Evolutionary conservation across 2,797 vertebrate genomes (phyloP).

Genomic region (Crypturellus tataupa): DNA sequence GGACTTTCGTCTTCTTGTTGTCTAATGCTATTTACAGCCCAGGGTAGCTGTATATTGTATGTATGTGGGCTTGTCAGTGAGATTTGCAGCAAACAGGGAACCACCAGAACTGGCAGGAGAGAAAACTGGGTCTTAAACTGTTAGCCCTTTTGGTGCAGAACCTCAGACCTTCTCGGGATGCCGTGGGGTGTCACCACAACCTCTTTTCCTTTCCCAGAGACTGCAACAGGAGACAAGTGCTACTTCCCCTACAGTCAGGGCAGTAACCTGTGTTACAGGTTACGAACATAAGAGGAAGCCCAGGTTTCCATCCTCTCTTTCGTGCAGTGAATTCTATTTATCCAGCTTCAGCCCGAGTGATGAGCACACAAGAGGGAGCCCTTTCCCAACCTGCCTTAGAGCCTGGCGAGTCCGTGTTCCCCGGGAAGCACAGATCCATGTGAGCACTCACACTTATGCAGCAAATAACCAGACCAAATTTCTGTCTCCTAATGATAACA

Average conservation of each 20-base stretch:
- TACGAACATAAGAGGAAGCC: accelerated
- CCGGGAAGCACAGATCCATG: neutral
- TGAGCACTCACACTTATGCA: constrained; percentile 9
- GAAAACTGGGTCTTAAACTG: neutral
- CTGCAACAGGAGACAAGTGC: accelerated
- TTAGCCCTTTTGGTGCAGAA: accelerated
- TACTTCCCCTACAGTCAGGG: neutral
- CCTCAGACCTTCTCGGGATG: neutral
- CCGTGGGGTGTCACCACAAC: neutral
- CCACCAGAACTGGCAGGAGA: neutral
- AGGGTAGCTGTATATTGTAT: neutral
- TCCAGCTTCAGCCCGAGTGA: neutral
- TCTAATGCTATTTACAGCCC: neutral
- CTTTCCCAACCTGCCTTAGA: neutral
- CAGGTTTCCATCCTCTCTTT: accelerated
- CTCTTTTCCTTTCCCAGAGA: neutral
- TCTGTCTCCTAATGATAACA: neutral
- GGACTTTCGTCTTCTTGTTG: neutral
- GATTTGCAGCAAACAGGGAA: neutral
- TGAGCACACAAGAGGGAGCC: constrained; percentile 41
- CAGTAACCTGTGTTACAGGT: accelerated
- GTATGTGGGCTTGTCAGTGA: neutral
- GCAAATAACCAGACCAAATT: neutral
- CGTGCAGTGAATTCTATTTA: neutral
- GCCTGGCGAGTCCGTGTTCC: neutral